A percentile compares a stretch with the other conserved stretches of the same genome.
These are phyloP conservation scores for Diorhabda elongata DNA, from an alignment of 1,140 invertebrate species.

Conservation along the genomic window DNA sequence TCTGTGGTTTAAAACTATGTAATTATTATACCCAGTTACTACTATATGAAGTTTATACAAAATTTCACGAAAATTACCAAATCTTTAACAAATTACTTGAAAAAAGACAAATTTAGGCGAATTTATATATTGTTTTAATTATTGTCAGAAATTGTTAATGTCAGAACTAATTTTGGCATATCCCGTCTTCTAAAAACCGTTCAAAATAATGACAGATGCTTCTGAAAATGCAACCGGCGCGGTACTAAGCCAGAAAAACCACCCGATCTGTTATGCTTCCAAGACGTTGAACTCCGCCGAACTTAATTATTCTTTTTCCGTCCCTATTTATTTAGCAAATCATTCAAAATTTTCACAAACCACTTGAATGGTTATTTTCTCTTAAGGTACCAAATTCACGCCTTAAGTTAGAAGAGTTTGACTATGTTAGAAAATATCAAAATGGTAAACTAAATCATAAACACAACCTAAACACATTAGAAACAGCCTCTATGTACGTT, in stretches of 20 bases:
- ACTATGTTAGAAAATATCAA: too few species aligned
- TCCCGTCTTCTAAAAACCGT: constrained; percentile 33
- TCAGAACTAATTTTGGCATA: constrained; percentile 17
- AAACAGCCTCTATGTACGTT: too few species aligned
- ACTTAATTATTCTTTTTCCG: constrained; percentile 33
- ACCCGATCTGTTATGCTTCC: constrained; percentile 31
- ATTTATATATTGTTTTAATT: constrained; percentile 18
- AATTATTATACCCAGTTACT: too few species aligned
- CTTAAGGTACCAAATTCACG: constrained; percentile 21
- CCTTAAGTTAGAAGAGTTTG: too few species aligned
- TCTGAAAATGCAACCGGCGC: constrained; percentile 19
- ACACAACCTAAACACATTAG: too few species aligned
- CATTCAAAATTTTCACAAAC: constrained; percentile 42
- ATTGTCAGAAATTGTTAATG: constrained; percentile 14
- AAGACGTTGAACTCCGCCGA: constrained; percentile 30
- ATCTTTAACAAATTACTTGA: background rate
- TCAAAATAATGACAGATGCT: constrained; percentile 33
- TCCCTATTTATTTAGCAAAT: constrained; percentile 32
- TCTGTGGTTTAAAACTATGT: too few species aligned
- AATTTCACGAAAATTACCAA: too few species aligned
- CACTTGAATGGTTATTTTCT: constrained; percentile 24
- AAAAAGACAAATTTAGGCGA: constrained; percentile 11
- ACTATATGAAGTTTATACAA: too few species aligned
- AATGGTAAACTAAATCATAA: too few species aligned
- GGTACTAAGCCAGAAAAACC: constrained; percentile 27